Percentiles rank a stretch among this genome's conserved stretches.
Conservation (phyloP, 2,888 invertebrate species). For the Agrochola circellaris region DNA sequence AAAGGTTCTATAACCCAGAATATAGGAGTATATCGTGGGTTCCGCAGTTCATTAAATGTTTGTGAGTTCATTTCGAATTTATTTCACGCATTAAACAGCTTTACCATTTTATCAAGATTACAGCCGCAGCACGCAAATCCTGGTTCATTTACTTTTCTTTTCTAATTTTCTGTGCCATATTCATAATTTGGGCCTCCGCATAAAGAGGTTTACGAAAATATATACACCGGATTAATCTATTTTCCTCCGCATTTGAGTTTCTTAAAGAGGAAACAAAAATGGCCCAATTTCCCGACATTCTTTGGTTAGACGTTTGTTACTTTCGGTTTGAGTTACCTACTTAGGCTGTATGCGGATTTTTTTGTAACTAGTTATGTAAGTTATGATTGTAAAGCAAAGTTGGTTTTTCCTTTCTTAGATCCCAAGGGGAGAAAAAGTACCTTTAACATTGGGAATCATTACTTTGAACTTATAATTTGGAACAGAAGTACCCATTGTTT, state of each 20-base stretch:
- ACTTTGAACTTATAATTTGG: not conserved
- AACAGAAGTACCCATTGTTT: not conserved
- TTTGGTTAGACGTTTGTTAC: conserved; percentile 35
- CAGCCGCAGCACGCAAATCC: conserved; percentile 63
- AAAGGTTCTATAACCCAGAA: conserved; percentile 12
- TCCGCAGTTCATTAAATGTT: conserved; percentile 57
- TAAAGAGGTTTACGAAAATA: conserved; percentile 60
- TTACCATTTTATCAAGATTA: conserved; percentile 68
- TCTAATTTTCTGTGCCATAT: conserved; percentile 65
- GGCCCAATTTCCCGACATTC: conserved; percentile 22
- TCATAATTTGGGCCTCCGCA: conserved; percentile 60
- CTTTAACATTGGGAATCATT: not conserved
- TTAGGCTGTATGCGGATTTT: not conserved
- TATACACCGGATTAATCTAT: conserved; percentile 54
- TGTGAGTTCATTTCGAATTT: conserved; percentile 56
- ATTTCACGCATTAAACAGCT: conserved; percentile 59
- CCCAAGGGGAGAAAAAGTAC: not conserved
- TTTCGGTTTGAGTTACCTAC: conserved; percentile 4
- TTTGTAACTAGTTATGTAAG: not conserved
- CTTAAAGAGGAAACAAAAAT: conserved; percentile 36
- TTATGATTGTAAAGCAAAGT: not conserved
- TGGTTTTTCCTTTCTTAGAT: not conserved
- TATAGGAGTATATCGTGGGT: conserved; percentile 10
- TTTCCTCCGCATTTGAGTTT: conserved; percentile 49
- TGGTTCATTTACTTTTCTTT: conserved; percentile 67